Evolutionary conservation across 2,797 vertebrate species (phyloP).

Genomic region (Pitangus sulphuratus): DNA sequence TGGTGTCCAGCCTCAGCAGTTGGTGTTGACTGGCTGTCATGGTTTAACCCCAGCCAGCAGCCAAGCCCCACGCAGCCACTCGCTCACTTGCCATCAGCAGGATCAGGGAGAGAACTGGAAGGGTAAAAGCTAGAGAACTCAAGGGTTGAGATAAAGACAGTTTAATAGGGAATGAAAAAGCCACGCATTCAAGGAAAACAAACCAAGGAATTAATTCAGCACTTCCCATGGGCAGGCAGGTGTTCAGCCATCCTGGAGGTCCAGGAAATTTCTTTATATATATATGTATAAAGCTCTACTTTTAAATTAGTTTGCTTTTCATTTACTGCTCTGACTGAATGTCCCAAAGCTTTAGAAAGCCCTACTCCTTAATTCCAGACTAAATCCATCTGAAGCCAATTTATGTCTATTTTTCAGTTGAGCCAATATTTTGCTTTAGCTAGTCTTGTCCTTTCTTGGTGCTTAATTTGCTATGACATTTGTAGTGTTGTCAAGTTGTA

Average conservation of each 20-base stretch:
- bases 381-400: background rate
- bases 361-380: background rate
- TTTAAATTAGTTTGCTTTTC: background rate
- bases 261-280: background rate
- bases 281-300: background rate
- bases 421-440: background rate
- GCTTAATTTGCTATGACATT: background rate
- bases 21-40: background rate
- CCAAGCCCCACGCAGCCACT: background rate
- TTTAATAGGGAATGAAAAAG: background rate
- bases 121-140: background rate
- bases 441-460: background rate
- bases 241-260: background rate
- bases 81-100: background rate
- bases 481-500: background rate
- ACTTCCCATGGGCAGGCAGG: background rate
- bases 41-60: background rate
- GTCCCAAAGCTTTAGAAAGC: background rate
- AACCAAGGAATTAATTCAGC: background rate
- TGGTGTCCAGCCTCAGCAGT: background rate
- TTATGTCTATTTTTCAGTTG: background rate
- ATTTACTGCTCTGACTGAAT: background rate
- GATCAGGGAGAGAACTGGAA: background rate
- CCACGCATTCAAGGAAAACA: accelerated
- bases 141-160: accelerated